Evolutionary conservation across 1,140 invertebrate species (phyloP).

Genomic region (Bombyx mori): ASM3026992v2 NC_085113.1:2721501-2722000

Average conservation of each 20-base stretch:
- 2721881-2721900: neutral
- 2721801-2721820: too few species aligned
- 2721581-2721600: too few species aligned
- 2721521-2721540: too few species aligned
- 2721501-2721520: too few species aligned
- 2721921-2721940: constrained; percentile 9
- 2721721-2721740: neutral
- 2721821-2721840: too few species aligned
- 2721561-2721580: too few species aligned
- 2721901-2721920: constrained; percentile 10
- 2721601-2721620: too few species aligned
- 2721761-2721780: too few species aligned
- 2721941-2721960: constrained; percentile 8
- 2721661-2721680: constrained; percentile 6
- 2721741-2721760: too few species aligned
- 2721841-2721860: too few species aligned
- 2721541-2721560: too few species aligned
- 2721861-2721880: neutral
- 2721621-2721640: constrained; percentile 29
- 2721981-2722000: neutral
- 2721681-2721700: constrained; percentile 2
- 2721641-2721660: constrained; percentile 25
- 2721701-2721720: constrained; percentile 5
- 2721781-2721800: too few species aligned
- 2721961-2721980: constrained; percentile 4